A percentile compares a stretch with the other conserved stretches of the same genome.
phyloP scores from a whole-genome alignment of 2,797 vertebrate species.

The Peromyscus nudipes region DNA sequence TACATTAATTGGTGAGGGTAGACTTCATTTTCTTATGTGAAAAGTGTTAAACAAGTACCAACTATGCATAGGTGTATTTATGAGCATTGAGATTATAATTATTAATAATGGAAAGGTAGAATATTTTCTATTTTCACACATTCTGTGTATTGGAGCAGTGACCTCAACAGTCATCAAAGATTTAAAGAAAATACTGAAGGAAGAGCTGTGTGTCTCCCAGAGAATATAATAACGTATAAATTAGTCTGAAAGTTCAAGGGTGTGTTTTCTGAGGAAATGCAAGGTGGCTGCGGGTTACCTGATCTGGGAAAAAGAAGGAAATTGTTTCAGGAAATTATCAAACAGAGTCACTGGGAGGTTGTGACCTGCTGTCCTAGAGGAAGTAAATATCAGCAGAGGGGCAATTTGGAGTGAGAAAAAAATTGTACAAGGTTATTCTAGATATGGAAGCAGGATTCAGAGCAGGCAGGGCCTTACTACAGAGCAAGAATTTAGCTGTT shows the following conservation, averaged over 20 bases:
- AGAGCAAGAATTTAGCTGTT: background rate
- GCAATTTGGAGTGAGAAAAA: background rate
- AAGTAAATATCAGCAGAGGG: background rate
- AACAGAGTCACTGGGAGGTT: background rate
- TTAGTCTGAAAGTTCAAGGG: background rate
- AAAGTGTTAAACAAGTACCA: background rate
- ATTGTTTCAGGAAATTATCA: conserved; percentile 46
- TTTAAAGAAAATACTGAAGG: background rate
- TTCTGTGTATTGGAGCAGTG: background rate
- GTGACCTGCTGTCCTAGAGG: background rate
- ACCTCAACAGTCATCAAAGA: background rate
- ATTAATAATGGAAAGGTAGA: background rate
- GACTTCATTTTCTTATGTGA: background rate
- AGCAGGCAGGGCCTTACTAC: background rate
- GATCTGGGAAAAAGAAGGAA: background rate
- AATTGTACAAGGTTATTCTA: background rate
- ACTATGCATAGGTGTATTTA: background rate
- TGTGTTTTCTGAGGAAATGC: background rate
- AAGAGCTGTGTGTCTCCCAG: background rate
- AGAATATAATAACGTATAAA: background rate
- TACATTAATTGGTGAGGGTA: background rate
- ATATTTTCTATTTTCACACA: background rate
- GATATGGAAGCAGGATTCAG: background rate
- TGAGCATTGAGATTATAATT: background rate
- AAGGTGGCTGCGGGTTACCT: background rate